These are phyloP conservation scores for Vipera ursinii DNA, from an alignment of 2,797 vertebrate genomes.

Conservation along the genomic window DNA sequence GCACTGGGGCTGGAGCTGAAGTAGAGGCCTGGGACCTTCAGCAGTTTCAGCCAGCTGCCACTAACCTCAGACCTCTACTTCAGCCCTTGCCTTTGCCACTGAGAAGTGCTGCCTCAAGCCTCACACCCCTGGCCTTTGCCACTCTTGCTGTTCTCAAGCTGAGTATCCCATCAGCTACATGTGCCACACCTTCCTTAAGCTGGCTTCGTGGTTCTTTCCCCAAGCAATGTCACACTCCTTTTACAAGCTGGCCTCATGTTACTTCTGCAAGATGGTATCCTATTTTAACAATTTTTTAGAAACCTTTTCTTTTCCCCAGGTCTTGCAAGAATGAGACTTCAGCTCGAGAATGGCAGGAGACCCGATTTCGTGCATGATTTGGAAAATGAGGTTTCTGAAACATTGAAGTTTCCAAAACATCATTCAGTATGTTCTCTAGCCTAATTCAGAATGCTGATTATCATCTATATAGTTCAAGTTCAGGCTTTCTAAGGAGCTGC, in stretches of 20 bases:
- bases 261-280: background rate
- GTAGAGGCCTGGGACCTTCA: too few species aligned
- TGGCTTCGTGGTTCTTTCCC: background rate
- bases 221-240: background rate
- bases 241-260: background rate
- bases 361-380: background rate
- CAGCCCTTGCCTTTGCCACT: background rate
- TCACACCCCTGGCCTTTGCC: background rate
- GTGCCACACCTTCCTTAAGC: background rate
- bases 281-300: background rate
- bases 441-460: background rate
- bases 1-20: too few species aligned
- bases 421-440: background rate
- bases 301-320: background rate
- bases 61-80: background rate
- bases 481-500: background rate
- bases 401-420: background rate
- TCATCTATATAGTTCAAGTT: background rate
- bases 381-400: background rate
- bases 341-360: background rate
- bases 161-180: background rate
- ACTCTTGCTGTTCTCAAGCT: background rate
- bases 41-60: background rate
- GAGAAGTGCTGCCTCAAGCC: background rate
- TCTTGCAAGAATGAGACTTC: background rate